These are phyloP conservation scores for Dryococelus australis DNA, from an alignment of 2,888 invertebrate genomes.

Conservation along the genomic window DNA sequence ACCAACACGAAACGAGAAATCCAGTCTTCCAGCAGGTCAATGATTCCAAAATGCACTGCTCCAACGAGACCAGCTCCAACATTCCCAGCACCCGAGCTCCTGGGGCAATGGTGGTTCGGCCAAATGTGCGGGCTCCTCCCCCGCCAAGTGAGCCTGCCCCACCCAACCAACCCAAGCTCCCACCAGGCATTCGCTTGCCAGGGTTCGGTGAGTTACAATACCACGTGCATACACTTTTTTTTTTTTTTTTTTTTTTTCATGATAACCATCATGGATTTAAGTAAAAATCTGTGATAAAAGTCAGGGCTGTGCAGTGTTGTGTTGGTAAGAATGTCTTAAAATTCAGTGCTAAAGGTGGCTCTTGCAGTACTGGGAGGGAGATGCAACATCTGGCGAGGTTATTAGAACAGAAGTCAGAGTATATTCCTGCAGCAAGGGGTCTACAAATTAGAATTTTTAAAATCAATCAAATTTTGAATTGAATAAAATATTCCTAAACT, in stretches of 20 bases:
- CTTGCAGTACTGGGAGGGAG: too few species aligned
- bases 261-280: too few species aligned
- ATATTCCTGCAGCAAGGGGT: too few species aligned
- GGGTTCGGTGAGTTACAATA: constrained; percentile 43
- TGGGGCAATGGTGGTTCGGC: constrained; percentile 37
- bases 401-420: too few species aligned
- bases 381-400: too few species aligned
- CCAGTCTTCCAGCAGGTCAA: constrained; percentile 31
- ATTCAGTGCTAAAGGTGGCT: too few species aligned
- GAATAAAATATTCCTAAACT: too few species aligned
- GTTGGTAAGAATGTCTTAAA: background rate
- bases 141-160: constrained; percentile 61
- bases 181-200: constrained; percentile 53
- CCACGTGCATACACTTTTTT: too few species aligned
- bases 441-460: too few species aligned
- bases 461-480: too few species aligned
- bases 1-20: constrained; percentile 24
- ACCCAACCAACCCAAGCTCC: constrained; percentile 57
- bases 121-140: constrained; percentile 57
- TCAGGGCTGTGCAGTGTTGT: background rate
- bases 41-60: background rate
- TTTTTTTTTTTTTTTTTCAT: too few species aligned
- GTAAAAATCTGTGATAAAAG: too few species aligned
- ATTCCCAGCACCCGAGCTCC: constrained; percentile 31
- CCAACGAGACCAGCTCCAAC: background rate